Evolutionary conservation across 2,888 invertebrate genomes (phyloP).

Genomic region (Coenonympha arcania): DNA sequence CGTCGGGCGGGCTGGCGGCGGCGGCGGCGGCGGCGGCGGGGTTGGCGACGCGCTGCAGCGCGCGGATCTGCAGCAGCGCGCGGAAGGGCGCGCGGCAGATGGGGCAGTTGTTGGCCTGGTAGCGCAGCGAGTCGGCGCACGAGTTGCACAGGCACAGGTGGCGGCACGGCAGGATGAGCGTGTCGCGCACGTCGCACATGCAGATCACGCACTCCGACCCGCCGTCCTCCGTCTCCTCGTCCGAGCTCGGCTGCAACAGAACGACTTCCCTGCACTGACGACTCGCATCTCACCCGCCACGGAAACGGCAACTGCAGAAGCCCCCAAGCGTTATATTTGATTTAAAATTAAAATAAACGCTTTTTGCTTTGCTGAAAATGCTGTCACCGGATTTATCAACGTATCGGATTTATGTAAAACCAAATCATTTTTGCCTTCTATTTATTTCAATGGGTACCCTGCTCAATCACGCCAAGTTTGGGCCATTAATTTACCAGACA

Average conservation of each 20-base stretch:
- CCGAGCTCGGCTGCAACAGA: slow-evolving; percentile 67
- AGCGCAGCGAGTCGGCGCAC: slow-evolving; percentile 96
- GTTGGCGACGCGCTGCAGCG: slow-evolving; percentile 84
- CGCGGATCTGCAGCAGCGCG: slow-evolving; percentile 95
- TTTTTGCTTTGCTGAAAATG: no score
- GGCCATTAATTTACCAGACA: no score
- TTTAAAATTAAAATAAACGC: no score
- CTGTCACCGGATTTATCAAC: no score
- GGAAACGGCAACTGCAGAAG: no score
- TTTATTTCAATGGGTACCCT: no score
- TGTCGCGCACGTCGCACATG: slow-evolving; percentile 98
- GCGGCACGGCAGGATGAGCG: slow-evolving; percentile 97
- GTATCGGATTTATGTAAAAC: no score
- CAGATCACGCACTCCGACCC: slow-evolving; percentile 99
- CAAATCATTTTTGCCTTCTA: no score
- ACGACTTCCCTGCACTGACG: no score
- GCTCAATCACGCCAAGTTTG: no score
- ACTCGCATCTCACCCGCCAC: no score
- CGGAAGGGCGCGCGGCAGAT: slow-evolving; percentile 99
- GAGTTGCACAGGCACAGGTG: slow-evolving; percentile 98
- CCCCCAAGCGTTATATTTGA: no score
- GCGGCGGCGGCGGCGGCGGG: slow-evolving; percentile 35
- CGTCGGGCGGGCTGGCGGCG: slow-evolving; percentile 69
- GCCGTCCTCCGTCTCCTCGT: slow-evolving; percentile 92
- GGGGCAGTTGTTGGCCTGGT: slow-evolving; percentile 98